Base-by-base conservation (phyloP, 35 echinoderm and acorn worm species). In the Hemicentrotus pulcherrimus region DNA sequence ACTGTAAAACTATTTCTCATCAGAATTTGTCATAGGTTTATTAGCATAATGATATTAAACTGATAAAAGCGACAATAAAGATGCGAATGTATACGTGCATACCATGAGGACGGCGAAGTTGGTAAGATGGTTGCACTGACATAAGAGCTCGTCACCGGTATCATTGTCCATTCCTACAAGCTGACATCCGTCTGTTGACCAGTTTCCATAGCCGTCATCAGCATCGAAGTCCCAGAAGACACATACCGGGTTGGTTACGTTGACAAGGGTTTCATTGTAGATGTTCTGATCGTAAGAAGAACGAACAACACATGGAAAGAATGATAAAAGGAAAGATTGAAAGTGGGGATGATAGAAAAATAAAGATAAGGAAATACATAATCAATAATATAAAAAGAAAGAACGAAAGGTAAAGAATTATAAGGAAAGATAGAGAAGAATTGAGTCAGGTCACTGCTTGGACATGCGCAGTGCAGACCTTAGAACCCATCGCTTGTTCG, bases 91-190 rank as follows among this genome's bases (percentile, higher is more conserved):
- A n/a, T n/a, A 13, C 19, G 19, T 22, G 93, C 96, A 47, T 95
- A 95, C 96, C 96, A 97, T 94, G 31, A 97, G 95, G 16, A 97
- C 65, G 31, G 94, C 96, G 50, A 97, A 97, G 50, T 97, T 97
- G 12, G 96, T 97, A n/a, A 97, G 96, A 71, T 97, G 96, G 31
- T 95, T 65, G 86, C 96, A 97, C 94, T 97, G 95, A 61, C 96
- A 97, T 50, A n/a, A 9, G 2, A 94, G 32, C 9, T 48, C 24
- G 86, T 89, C 89, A 19, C 30, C 15, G 30, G 60, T 78, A 12
- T 55, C 35, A 8, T 78, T 78, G 31, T 59, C 31, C 31, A 31
- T 48, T 18, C 32, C 52, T 46, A 52, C 50, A 2, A 96, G 86
- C 31, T 46, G 35, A 60, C 96, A 96, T 19, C 96, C 96, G 31